Evolutionary conservation across 2,113 vertebrate genomes (phyloP).

Genomic region (Onychostoma macrolepis): DNA sequence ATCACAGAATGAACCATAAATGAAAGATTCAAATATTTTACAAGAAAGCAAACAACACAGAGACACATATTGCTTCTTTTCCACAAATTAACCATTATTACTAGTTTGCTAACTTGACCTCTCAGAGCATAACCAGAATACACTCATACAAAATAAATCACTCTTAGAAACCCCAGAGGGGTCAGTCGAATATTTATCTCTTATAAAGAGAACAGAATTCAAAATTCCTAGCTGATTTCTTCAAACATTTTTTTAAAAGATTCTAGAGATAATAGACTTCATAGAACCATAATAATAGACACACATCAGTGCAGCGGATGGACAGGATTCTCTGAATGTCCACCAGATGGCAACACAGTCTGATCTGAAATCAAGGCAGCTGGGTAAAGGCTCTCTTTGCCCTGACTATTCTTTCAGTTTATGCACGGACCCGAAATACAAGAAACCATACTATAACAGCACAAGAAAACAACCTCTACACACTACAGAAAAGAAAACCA

Average conservation of each 20-base stretch:
- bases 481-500: background rate
- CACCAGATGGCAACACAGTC: constrained; percentile 42
- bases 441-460: background rate
- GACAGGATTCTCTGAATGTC: constrained; percentile 12
- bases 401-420: background rate
- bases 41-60: background rate
- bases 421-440: background rate
- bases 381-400: background rate
- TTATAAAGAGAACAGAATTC: constrained; percentile 56
- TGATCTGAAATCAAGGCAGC: background rate
- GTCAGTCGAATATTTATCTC: constrained; percentile 39
- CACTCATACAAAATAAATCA: constrained; percentile 17
- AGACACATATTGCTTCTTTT: constrained; percentile 29
- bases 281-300: background rate
- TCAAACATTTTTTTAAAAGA: constrained; percentile 12
- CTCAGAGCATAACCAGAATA: constrained; percentile 32
- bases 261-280: background rate
- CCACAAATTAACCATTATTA: background rate
- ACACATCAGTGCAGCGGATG: background rate
- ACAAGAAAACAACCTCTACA: background rate
- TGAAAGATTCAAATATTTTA: background rate
- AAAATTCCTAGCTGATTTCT: background rate
- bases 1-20: constrained; percentile 10
- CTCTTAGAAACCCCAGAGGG: constrained; percentile 40
- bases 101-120: constrained; percentile 17